Conservation (phyloP, 2,888 invertebrate species). For the Geotrupes spiniger region DNA sequence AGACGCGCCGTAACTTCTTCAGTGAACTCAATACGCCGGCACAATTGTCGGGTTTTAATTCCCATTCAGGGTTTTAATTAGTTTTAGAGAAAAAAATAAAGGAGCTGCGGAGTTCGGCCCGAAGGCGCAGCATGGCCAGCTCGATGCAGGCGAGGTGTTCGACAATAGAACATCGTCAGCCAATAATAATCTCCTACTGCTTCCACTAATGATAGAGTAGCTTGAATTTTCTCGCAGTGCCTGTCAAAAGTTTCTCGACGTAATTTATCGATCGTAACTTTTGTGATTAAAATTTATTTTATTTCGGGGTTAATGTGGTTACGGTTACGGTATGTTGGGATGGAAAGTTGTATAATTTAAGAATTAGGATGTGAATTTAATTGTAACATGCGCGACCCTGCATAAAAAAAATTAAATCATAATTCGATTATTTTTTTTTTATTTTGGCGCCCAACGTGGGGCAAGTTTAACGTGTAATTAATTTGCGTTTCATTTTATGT, state of each 20-base stretch:
- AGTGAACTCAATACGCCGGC: too few relatives aligned
- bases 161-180: conserved; percentile 36
- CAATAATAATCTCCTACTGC: conserved; percentile 34
- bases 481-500: too few relatives aligned
- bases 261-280: not conserved
- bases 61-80: conserved; percentile 4
- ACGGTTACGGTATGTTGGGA: too few relatives aligned
- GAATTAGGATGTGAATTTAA: not conserved
- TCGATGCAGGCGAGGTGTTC: conserved; percentile 33
- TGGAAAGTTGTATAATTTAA: too few relatives aligned
- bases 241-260: conserved; percentile 10
- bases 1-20: too few relatives aligned
- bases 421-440: too few relatives aligned
- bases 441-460: too few relatives aligned
- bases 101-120: conserved; percentile 5
- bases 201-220: conserved; percentile 32
- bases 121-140: conserved; percentile 30
- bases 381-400: too few relatives aligned
- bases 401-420: too few relatives aligned
- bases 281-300: too few relatives aligned
- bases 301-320: too few relatives aligned
- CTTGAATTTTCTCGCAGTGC: conserved; percentile 14
- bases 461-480: too few relatives aligned
- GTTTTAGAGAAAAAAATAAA: conserved; percentile 2
- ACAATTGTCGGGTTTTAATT: conserved; percentile 1